Evolutionary conservation across 2,888 invertebrate genomes (phyloP).

Genomic region (Sarcophaga rosellei): DNA sequence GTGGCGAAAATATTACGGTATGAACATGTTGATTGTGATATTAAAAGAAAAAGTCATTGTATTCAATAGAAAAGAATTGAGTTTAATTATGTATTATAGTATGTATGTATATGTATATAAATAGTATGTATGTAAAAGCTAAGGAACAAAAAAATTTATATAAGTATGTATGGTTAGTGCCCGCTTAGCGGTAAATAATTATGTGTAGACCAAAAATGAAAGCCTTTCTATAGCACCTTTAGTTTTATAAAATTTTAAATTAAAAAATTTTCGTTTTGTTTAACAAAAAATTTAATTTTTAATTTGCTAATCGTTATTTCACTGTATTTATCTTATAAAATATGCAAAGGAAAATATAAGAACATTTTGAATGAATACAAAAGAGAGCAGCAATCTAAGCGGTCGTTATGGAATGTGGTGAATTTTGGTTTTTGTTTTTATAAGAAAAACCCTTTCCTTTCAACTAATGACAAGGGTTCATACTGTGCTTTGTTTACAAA

Average conservation of each 20-base stretch:
- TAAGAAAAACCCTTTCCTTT: conserved; percentile 5
- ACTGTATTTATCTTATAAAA: background rate
- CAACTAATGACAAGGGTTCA: background rate
- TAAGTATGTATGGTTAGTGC: conserved; percentile 36
- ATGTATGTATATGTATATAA: no score
- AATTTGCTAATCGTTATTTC: background rate
- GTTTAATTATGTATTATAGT: background rate
- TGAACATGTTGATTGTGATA: background rate
- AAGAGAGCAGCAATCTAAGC: conserved; percentile 45
- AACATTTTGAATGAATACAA: background rate
- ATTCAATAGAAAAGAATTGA: no score
- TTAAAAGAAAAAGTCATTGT: no score
- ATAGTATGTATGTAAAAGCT: conserved; percentile 28
- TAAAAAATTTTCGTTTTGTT: background rate
- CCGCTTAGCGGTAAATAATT: conserved; percentile 70
- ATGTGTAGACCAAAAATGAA: conserved; percentile 70
- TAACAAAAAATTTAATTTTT: background rate
- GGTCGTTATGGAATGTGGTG: conserved; percentile 68
- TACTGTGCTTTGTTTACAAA: conserved; percentile 28
- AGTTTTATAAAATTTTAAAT: conserved; percentile 69
- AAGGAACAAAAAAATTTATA: conserved; percentile 60
- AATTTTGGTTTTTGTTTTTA: conserved; percentile 52
- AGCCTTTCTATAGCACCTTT: conserved; percentile 79
- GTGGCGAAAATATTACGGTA: conserved; percentile 48
- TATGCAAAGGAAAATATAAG: background rate